phyloP scores from a whole-genome alignment of 2,113 vertebrate genomes.

The Syngnathoides biaculeatus region DNA sequence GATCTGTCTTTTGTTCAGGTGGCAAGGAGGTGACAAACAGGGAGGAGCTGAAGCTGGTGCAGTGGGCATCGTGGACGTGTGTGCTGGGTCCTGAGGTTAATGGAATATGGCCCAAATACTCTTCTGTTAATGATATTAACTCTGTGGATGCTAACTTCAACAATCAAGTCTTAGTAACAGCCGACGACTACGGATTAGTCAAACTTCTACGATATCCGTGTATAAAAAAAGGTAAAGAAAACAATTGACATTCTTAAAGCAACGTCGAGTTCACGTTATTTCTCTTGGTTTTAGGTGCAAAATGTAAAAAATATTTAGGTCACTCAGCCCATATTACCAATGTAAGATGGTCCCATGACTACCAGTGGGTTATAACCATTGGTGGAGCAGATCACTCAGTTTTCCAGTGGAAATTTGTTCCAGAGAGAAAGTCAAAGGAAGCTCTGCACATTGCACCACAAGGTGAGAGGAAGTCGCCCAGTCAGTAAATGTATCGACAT shows the following conservation, averaged over 20 bases:
- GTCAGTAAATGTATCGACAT: no score
- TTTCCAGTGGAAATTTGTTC: constrained; percentile 98
- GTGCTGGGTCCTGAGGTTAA: constrained; percentile 92
- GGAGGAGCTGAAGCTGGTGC: constrained; percentile 89
- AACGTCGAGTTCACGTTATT: not conserved
- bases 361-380: constrained; percentile 96
- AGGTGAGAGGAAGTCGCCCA: constrained; percentile 77
- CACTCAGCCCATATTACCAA: constrained; percentile 97
- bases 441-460: constrained; percentile 89
- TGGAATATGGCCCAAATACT: constrained; percentile 97
- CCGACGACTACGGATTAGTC: constrained; percentile 94
- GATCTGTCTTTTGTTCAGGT: constrained; percentile 73
- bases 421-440: constrained; percentile 93
- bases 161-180: constrained; percentile 94
- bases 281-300: constrained; percentile 82
- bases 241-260: not conserved
- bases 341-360: constrained; percentile 95
- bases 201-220: constrained; percentile 95
- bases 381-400: constrained; percentile 97
- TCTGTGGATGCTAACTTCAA: constrained; percentile 94
- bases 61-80: constrained; percentile 97
- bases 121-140: constrained; percentile 91
- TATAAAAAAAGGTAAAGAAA: constrained; percentile 86
- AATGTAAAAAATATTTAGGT: constrained; percentile 96
- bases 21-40: constrained; percentile 92